Percentiles rank a stretch among this genome's conserved stretches.
Conservation (phyloP, 2,888 invertebrate species). For the Troides helena region DNA sequence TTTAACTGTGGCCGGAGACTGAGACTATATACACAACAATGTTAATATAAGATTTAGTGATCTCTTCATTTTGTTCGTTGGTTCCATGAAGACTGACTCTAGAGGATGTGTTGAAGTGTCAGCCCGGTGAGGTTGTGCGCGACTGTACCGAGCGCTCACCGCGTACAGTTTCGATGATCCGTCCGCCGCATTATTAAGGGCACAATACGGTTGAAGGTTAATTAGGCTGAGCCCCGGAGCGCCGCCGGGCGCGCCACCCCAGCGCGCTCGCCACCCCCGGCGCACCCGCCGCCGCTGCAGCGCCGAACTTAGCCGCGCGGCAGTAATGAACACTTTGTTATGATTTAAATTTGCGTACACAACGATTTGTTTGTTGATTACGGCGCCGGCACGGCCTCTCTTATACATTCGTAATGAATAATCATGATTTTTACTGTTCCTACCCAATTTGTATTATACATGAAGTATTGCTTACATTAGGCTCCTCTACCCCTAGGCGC, state of each 20-base stretch:
- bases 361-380: slow-evolving; percentile 2
- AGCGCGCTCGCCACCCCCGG: background rate
- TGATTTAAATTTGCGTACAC: slow-evolving; percentile 1
- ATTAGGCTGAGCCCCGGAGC: slow-evolving; percentile 43
- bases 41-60: no score
- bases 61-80: no score
- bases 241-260: slow-evolving; percentile 28
- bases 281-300: background rate
- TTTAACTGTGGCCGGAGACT: no score
- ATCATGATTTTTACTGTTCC: no score
- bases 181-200: slow-evolving; percentile 29
- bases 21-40: no score
- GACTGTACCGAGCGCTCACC: slow-evolving; percentile 12
- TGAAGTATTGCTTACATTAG: no score
- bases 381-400: background rate
- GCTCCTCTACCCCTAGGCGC: no score
- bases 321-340: slow-evolving; percentile 19
- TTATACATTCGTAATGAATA: background rate
- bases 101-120: no score
- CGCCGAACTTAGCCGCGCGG: background rate
- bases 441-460: no score
- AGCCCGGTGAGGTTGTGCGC: no score
- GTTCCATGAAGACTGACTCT: no score
- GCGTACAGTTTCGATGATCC: slow-evolving; percentile 20
- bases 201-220: slow-evolving; percentile 52